Base-by-base conservation (phyloP, 2,888 invertebrate species). In the Zaprionus bogoriensis region DNA sequence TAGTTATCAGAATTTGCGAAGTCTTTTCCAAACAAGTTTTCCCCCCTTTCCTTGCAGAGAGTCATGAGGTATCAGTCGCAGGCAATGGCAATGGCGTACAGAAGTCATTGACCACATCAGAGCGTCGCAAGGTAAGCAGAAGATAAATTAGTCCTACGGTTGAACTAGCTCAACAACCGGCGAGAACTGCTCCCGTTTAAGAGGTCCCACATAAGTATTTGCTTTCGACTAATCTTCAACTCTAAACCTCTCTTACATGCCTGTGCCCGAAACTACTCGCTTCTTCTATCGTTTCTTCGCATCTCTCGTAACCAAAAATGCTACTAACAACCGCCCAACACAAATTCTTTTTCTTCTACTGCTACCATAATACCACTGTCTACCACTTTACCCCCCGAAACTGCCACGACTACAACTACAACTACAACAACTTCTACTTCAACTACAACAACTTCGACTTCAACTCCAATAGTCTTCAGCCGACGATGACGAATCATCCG, bases 41-140 rank as follows among this genome's bases (percentile, higher is more conserved):
- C 2, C 12, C 0, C 38, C 41, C 20, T 6, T 6, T 2, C 12
- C 0, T 38, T 44, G 7, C 50, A 81, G 86, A 81, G 42, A 74
- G 52, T 20, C 58, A 62, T 51, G 79, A 82, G 46, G 71, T 66
- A 14, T 57, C 59, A 25, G 61, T 58, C 30, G 53, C 58, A 2
- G 76, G 72, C 32, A 61, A 66, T 58, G 72, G 54, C 12, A 67
- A 65, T 4, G 84, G 94, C 83, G 92, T 94, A 48, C 86, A 89
- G 51, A 95, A 95, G 89, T 95, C 95, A 0, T 94, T 96, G 0
- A 94, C 95, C 78, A 96, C 96, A 0, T 95, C 96, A 0, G 96
- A 96, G 86, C 92, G 96, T n/a, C 92, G 96, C 76, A 95, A 94
- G 91, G 90, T 95, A 77, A 85, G 36, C 9, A 2, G 4, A 0